Evolutionary conservation across 2,888 invertebrate genomes (phyloP).

Genomic region (Platypus cylindrus): DNA sequence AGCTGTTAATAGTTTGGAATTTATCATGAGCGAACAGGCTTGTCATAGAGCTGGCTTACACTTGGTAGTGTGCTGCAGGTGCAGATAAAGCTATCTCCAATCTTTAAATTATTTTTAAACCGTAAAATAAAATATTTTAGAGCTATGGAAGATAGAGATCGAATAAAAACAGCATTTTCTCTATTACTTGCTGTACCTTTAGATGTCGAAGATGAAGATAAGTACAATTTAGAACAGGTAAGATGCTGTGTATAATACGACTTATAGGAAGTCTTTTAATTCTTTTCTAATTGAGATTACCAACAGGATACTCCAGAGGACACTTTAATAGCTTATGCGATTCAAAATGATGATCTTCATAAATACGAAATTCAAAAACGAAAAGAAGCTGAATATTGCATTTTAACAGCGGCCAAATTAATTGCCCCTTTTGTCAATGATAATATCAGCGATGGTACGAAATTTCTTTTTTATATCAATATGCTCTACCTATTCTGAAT

Average conservation of each 20-base stretch:
- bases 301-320: constrained; percentile 35
- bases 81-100: not conserved
- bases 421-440: constrained; percentile 75
- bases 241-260: constrained; percentile 4
- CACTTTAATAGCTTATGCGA: constrained; percentile 42
- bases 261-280: not conserved
- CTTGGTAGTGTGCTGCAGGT: constrained; percentile 63
- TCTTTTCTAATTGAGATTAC: constrained; percentile 20
- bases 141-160: constrained; percentile 82
- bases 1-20: constrained; percentile 92
- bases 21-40: constrained; percentile 92
- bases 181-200: constrained; percentile 79
- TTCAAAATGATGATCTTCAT: constrained; percentile 65
- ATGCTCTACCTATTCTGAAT: not conserved
- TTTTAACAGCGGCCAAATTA: constrained; percentile 77
- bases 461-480: not conserved
- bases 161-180: constrained; percentile 86
- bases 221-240: constrained; percentile 41
- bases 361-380: constrained; percentile 58
- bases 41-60: constrained; percentile 69
- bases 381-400: constrained; percentile 65
- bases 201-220: constrained; percentile 70
- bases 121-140: constrained; percentile 37
- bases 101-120: not conserved
- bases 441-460: constrained; percentile 47